Conservation (phyloP, 1,140 invertebrate species). For the Gerris buenoi region DNA sequence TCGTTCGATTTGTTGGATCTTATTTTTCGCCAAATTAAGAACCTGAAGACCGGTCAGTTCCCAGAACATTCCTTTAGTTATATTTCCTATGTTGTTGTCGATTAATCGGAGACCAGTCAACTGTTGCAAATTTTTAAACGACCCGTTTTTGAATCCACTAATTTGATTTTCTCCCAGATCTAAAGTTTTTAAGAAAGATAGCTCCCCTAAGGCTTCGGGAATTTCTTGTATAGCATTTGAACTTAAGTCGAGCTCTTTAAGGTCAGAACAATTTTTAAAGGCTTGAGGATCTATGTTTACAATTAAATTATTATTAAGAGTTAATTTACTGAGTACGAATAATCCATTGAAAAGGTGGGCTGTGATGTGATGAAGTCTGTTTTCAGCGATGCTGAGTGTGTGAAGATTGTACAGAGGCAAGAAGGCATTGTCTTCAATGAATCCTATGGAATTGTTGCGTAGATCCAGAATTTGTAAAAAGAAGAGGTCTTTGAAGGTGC, state of each 20-base stretch:
- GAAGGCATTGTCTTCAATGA: conserved; percentile 74
- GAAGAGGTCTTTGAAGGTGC: conserved; percentile 73
- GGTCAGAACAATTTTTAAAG: conserved; percentile 76
- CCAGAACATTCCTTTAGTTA: conserved; percentile 70
- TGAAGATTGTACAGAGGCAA: conserved; percentile 71
- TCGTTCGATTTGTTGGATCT: conserved; percentile 63
- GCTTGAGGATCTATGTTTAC: conserved; percentile 62
- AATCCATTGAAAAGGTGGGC: conserved; percentile 68
- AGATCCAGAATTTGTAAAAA: conserved; percentile 75
- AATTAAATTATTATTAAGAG: conserved; percentile 68
- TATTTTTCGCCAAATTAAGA: conserved; percentile 72
- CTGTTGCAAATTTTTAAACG: conserved; percentile 67
- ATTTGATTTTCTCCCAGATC: conserved; percentile 80
- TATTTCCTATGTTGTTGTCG: conserved; percentile 71
- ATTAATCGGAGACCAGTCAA: conserved; percentile 68
- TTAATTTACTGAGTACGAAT: conserved; percentile 66
- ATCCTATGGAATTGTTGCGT: conserved; percentile 71
- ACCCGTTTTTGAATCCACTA: conserved; percentile 57
- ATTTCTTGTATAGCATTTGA: conserved; percentile 66
- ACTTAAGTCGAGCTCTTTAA: conserved; percentile 79
- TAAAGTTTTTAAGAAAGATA: conserved; percentile 67
- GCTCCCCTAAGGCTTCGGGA: conserved; percentile 63
- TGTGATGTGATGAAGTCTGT: conserved; percentile 63
- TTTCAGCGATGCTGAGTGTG: conserved; percentile 69
- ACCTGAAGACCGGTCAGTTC: conserved; percentile 67